phyloP scores from a whole-genome alignment of 2,113 vertebrate genomes.

The Corythaeola cristata region DNA sequence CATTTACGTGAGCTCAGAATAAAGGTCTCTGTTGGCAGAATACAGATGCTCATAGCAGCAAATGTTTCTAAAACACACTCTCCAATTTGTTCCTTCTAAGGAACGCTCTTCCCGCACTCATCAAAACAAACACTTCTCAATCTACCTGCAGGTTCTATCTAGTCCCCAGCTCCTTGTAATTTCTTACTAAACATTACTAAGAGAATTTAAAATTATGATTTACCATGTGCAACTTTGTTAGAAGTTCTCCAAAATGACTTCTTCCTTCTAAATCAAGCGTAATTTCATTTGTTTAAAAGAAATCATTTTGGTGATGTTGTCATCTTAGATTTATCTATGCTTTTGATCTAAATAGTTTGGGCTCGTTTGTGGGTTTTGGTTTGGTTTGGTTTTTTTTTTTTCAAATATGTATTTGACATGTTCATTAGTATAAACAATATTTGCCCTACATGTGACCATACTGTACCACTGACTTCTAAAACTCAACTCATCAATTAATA shows the following conservation, averaged over 20 bases:
- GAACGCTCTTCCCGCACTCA: not conserved
- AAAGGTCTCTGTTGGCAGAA: constrained; percentile 50
- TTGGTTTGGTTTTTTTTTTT: not conserved
- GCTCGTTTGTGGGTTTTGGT: not conserved
- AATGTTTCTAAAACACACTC: not conserved
- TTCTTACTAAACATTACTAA: not conserved
- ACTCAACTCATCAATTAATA: not conserved
- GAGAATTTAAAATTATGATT: not conserved
- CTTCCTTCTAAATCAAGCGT: not conserved
- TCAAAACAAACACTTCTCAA: not conserved
- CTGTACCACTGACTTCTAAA: not conserved
- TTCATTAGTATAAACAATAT: not conserved
- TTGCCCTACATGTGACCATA: not conserved
- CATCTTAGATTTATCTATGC: not conserved
- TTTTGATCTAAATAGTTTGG: not conserved
- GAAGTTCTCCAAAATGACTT: not conserved
- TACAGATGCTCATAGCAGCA: constrained; percentile 36
- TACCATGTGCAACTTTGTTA: not conserved
- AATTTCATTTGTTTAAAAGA: not conserved
- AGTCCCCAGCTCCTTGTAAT: not conserved
- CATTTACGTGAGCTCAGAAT: constrained; percentile 41
- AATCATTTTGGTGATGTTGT: not conserved
- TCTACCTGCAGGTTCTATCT: not conserved
- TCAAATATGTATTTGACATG: not conserved
- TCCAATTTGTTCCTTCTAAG: not conserved